Percentiles rank a stretch among this genome's conserved stretches.
Evolutionary conservation across 2,113 vertebrate species (phyloP).

Genomic region (Rhombomys opimus): DNA sequence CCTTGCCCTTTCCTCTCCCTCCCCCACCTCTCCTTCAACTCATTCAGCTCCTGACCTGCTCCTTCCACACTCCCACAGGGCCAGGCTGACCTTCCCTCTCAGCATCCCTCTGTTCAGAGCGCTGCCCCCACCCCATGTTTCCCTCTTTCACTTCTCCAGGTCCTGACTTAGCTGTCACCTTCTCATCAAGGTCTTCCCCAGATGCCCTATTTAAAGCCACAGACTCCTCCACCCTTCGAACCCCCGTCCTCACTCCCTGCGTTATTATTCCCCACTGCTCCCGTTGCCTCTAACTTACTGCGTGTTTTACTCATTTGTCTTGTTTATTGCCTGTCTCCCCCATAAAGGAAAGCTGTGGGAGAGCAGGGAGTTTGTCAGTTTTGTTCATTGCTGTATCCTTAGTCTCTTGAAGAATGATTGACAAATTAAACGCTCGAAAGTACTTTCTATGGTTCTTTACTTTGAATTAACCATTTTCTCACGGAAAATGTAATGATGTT

Average conservation of each 20-base stretch:
- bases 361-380: neutral
- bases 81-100: neutral
- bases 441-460: slow-evolving; percentile 40
- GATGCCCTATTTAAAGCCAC: neutral
- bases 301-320: slow-evolving; percentile 43
- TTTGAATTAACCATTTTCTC: slow-evolving; percentile 47
- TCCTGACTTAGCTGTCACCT: neutral
- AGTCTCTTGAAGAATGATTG: slow-evolving; percentile 50
- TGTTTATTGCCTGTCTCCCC: slow-evolving; percentile 56
- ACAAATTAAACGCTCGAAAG: slow-evolving; percentile 37
- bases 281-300: slow-evolving; percentile 42
- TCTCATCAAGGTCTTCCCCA: slow-evolving; percentile 2
- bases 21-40: neutral
- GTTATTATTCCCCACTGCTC: slow-evolving; percentile 4
- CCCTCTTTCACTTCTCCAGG: neutral
- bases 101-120: neutral
- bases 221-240: neutral
- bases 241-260: neutral
- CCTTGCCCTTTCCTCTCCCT: neutral
- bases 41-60: neutral
- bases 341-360: slow-evolving; percentile 46
- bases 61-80: neutral
- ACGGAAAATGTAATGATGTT: neutral
- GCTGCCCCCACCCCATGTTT: neutral
- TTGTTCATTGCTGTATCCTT: slow-evolving; percentile 42